Evolutionary conservation across 1,140 invertebrate genomes (phyloP).

Genomic region (Goniozus legneri): DNA sequence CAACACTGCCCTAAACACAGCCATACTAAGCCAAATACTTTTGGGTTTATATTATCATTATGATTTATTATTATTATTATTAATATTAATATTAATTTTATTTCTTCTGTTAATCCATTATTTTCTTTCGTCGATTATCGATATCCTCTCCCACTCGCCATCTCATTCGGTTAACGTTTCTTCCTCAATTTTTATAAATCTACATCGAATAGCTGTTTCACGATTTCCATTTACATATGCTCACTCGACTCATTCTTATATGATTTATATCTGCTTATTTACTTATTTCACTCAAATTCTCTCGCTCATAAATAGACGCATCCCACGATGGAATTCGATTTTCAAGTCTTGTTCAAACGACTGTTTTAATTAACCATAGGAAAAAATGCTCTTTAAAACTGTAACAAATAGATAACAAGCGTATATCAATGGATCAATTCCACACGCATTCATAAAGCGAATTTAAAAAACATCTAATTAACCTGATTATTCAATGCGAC

Average conservation of each 20-base stretch:
- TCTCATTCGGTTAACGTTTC: conserved; percentile 11
- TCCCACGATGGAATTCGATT: conserved; percentile 7
- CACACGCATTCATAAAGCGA: too few species aligned
- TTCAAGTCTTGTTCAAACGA: not conserved
- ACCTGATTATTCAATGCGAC: too few species aligned
- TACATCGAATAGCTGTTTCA: conserved; percentile 1
- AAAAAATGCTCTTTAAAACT: too few species aligned
- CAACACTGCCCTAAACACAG: conserved; percentile 51
- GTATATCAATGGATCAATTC: too few species aligned
- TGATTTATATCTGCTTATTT: conserved; percentile 8
- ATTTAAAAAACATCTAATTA: too few species aligned
- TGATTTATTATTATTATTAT: conserved; percentile 25
- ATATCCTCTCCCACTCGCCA: conserved; percentile 5
- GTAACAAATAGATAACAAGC: too few species aligned
- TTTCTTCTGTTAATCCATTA: conserved; percentile 26
- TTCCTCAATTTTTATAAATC: not conserved
- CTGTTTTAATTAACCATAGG: too few species aligned
- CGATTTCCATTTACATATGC: not conserved
- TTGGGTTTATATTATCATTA: conserved; percentile 40
- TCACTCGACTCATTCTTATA: conserved; percentile 9
- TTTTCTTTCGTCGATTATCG: conserved; percentile 20
- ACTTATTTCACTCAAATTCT: too few species aligned
- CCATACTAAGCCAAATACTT: conserved; percentile 54
- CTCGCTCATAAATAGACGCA: conserved; percentile 8
- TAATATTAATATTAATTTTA: conserved; percentile 21